A percentile compares a stretch with the other conserved stretches of the same genome.
Conservation (phyloP, 2,888 invertebrate genomes). For the Arge pagana region DNA sequence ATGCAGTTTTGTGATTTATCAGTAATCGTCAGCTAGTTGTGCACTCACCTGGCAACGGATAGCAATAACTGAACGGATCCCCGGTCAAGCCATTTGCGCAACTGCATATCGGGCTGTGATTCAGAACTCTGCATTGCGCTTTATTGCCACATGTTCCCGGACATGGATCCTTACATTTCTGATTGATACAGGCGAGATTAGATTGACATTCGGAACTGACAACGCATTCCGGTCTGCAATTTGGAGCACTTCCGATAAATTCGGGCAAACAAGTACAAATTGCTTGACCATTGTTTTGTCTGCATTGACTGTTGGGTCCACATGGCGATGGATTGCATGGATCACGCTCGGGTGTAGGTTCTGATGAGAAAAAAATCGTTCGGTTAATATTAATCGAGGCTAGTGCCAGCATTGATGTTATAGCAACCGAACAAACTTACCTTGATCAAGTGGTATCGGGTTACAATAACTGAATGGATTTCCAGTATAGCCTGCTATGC, state of each 20-base stretch:
- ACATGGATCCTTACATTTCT: constrained; percentile 62
- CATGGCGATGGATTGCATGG: constrained; percentile 61
- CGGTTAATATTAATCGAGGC: no score
- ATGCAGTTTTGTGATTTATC: neutral
- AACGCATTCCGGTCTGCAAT: constrained; percentile 59
- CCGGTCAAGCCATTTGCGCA: constrained; percentile 53
- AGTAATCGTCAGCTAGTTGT: neutral
- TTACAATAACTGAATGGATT: constrained; percentile 71
- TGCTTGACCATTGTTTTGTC: constrained; percentile 56
- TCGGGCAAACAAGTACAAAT: constrained; percentile 58
- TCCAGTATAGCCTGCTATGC: constrained; percentile 67
- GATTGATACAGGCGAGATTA: constrained; percentile 60
- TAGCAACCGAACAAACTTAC: neutral
- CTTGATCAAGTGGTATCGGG: constrained; percentile 25
- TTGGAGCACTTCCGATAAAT: constrained; percentile 57
- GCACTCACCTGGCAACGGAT: constrained; percentile 38
- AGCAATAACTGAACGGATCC: constrained; percentile 56
- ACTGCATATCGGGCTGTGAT: constrained; percentile 61
- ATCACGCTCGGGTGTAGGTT: constrained; percentile 33
- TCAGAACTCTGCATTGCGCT: constrained; percentile 60
- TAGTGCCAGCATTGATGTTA: constrained; percentile 5
- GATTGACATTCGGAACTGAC: constrained; percentile 57
- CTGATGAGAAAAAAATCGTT: constrained; percentile 12
- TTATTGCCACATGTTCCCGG: constrained; percentile 60
- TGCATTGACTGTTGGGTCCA: constrained; percentile 61